A percentile compares a stretch with the other conserved stretches of the same genome.
Evolutionary conservation across 64 coral and sea anemone genomes (phyloP).

Genomic region (Actinia equina): DNA sequence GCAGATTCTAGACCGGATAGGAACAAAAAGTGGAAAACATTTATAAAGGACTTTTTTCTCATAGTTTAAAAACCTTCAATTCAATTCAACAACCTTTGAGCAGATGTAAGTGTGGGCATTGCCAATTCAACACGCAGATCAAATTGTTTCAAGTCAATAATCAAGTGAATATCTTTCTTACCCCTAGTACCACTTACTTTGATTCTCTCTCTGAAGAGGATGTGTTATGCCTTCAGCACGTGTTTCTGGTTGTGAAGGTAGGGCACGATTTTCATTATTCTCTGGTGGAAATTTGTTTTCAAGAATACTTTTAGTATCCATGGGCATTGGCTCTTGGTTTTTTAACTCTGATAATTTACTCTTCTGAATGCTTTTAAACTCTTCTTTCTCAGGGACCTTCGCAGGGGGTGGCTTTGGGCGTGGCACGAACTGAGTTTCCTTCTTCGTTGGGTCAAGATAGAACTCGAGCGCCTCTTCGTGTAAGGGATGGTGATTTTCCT

Average conservation of each 20-base stretch:
- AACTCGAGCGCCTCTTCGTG: conserved; percentile 59
- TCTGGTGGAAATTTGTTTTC: not conserved
- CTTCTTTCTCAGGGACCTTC: not conserved
- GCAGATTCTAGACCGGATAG: not conserved
- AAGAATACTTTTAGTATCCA: not conserved
- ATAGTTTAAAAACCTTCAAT: no score
- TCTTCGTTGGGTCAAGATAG: conserved; percentile 31
- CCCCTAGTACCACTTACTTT: not conserved
- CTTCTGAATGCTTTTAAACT: not conserved
- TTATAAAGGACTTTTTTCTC: no score
- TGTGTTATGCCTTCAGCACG: not conserved
- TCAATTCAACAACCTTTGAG: no score
- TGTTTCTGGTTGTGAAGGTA: not conserved
- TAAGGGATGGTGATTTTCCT: conserved; percentile 46
- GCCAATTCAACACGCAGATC: no score
- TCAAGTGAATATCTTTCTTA: no score
- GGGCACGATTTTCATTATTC: not conserved
- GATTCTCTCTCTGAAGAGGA: not conserved
- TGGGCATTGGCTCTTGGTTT: not conserved
- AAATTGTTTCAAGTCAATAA: no score
- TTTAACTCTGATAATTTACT: not conserved
- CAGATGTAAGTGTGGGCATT: no score
- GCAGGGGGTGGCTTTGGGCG: not conserved
- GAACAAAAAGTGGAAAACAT: not conserved
- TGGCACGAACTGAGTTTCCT: conserved; percentile 20